Evolutionary conservation across 2,888 invertebrate genomes (phyloP).

Genomic region (Trissonchulus sp.): DNA sequence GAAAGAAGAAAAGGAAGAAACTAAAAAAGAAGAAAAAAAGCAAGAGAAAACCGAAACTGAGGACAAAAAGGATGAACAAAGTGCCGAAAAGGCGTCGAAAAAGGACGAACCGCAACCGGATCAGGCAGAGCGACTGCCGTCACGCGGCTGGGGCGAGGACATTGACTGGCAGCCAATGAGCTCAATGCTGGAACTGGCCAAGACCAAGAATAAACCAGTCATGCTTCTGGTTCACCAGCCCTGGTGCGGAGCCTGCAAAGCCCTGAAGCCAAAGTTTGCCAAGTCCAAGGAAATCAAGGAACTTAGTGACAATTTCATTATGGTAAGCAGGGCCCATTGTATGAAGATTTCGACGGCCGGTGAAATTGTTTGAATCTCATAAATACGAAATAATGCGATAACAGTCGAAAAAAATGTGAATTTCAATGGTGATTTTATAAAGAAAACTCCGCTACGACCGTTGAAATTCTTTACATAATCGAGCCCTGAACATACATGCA

Average conservation of each 20-base stretch:
- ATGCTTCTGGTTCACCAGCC: conserved; percentile 3
- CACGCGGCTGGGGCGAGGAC: background rate
- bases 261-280: background rate
- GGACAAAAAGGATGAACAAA: background rate
- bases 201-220: background rate
- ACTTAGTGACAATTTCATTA: background rate
- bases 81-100: background rate
- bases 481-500: too few relatives aligned
- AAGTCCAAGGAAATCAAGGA: background rate
- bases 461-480: too few relatives aligned
- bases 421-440: too few relatives aligned
- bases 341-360: too few relatives aligned
- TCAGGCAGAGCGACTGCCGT: background rate
- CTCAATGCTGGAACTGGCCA: background rate
- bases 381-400: too few relatives aligned
- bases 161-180: background rate
- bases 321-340: too few relatives aligned
- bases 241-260: conserved; percentile 1
- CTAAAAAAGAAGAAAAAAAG: background rate
- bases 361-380: too few relatives aligned
- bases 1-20: background rate
- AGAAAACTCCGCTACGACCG: too few relatives aligned
- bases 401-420: too few relatives aligned
- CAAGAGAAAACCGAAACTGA: background rate
- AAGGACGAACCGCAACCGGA: background rate